phyloP scores from a whole-genome alignment of 2,113 vertebrate genomes.

The Ginglymostoma cirratum region DNA sequence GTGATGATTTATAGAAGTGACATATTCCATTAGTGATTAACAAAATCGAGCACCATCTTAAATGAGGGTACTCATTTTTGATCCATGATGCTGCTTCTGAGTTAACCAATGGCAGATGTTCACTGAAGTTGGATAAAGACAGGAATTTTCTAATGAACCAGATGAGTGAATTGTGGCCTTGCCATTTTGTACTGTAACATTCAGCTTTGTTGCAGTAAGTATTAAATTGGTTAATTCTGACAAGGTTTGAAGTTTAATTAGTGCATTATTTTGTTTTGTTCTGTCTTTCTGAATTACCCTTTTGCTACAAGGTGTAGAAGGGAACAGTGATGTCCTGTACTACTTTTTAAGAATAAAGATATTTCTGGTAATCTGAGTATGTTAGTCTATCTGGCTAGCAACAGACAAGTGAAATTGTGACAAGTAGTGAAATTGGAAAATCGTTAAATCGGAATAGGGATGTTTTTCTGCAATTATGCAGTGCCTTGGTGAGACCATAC shows the following conservation, averaged over 20 bases:
- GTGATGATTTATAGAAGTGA: background rate
- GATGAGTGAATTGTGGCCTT: background rate
- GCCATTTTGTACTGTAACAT: no score
- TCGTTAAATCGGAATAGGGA: background rate
- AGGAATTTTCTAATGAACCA: background rate
- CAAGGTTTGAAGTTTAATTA: background rate
- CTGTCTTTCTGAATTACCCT: background rate
- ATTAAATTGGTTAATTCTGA: background rate
- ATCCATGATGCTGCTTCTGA: background rate
- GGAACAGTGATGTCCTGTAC: background rate
- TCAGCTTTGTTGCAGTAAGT: background rate
- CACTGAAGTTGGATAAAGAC: background rate
- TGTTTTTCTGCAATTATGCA: no score
- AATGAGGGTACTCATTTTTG: background rate
- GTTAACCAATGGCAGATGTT: background rate
- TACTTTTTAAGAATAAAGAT: background rate
- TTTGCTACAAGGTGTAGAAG: background rate
- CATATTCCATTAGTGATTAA: background rate
- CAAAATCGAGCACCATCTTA: background rate
- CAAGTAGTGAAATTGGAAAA: background rate
- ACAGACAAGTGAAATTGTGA: background rate
- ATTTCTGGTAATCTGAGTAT: background rate
- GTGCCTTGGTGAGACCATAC: no score
- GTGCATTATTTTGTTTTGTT: background rate
- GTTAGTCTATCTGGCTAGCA: background rate